Conservation (phyloP, 2,888 invertebrate species). For the Bursaphelenchus okinawaensis region DNA sequence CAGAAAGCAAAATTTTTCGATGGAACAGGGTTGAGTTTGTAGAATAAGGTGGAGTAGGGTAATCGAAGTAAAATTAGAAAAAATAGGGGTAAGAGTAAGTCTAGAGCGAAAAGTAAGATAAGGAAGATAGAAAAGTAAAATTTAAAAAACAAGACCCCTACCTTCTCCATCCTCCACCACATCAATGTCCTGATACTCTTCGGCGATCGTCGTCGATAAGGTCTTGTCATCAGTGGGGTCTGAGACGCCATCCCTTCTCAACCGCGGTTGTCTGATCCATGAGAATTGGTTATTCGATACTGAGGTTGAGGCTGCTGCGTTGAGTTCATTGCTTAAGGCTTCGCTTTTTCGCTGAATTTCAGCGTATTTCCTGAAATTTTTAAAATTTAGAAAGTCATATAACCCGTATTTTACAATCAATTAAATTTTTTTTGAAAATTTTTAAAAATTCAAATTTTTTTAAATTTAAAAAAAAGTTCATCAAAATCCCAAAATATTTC, state of each 20-base stretch:
- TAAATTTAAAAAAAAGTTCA: background rate
- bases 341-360: background rate
- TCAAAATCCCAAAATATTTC: background rate
- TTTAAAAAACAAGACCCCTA: no score
- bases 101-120: no score
- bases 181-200: background rate
- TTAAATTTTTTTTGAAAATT: no score
- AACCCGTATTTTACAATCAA: no score
- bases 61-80: no score
- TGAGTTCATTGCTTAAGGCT: background rate
- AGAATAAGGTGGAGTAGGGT: no score
- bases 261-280: background rate
- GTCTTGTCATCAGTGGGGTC: background rate
- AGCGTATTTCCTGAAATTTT: background rate
- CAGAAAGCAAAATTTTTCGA: background rate
- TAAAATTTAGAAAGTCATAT: no score
- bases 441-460: background rate
- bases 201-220: background rate
- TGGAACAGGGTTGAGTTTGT: no score
- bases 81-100: no score
- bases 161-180: background rate
- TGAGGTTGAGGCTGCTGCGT: background rate
- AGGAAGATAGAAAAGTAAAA: no score
- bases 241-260: background rate
- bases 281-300: background rate